A percentile compares a stretch with the other conserved stretches of the same genome.
Conservation (phyloP, 2,113 vertebrate species). For the Anthoscopus minutus region DNA sequence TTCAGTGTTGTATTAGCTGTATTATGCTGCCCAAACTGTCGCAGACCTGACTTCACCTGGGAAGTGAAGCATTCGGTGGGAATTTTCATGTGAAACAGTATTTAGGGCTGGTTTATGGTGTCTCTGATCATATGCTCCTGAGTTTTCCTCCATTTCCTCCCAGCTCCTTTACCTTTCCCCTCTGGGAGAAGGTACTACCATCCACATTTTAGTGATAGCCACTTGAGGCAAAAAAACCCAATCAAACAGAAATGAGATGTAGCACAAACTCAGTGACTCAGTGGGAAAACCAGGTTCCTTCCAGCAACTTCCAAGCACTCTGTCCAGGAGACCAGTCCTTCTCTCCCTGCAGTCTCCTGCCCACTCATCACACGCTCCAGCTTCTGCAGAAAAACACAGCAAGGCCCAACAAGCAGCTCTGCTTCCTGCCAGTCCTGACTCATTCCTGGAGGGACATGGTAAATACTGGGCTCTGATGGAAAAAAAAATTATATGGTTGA, state of each 20-base stretch:
- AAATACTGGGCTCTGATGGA: slow-evolving; percentile 27
- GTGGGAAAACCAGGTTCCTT: not conserved
- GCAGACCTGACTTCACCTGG: not conserved
- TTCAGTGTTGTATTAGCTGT: not conserved
- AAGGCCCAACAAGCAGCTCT: slow-evolving; percentile 2
- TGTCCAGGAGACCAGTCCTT: not conserved
- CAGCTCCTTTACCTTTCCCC: not conserved
- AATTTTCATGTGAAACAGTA: no score
- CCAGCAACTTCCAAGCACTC: slow-evolving; percentile 37
- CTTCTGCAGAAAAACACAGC: slow-evolving; percentile 43
- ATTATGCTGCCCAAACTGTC: not conserved
- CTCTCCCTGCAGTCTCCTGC: slow-evolving; percentile 42
- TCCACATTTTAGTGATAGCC: not conserved
- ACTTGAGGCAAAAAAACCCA: not conserved
- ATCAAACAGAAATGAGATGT: not conserved
- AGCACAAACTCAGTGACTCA: not conserved
- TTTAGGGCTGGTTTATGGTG: not conserved
- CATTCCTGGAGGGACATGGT: slow-evolving; percentile 40
- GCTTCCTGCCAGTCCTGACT: slow-evolving; percentile 60
- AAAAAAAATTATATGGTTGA: not conserved
- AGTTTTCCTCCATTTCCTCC: not conserved
- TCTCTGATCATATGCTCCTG: not conserved
- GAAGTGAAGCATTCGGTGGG: no score
- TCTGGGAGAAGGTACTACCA: not conserved
- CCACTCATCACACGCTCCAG: slow-evolving; percentile 22